Percentiles rank a stretch among this genome's conserved stretches.
Conservation (phyloP, 2,797 vertebrate species). For the Gymnocypris eckloni region DNA sequence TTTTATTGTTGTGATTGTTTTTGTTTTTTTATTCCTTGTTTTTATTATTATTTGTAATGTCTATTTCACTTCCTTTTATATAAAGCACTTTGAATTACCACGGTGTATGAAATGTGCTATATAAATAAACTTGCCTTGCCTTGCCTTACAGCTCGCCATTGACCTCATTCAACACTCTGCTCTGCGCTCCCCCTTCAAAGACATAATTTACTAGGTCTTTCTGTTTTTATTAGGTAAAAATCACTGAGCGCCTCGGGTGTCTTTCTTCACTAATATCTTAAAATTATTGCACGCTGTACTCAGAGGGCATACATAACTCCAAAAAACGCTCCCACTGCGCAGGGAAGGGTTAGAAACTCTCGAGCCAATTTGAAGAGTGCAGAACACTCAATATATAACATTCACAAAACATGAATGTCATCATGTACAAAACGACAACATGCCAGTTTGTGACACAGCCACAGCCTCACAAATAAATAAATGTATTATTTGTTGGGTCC, state of each 20-base stretch:
- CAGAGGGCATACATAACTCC: slow-evolving; percentile 41
- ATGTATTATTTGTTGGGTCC: slow-evolving; percentile 43
- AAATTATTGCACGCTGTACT: slow-evolving; percentile 33
- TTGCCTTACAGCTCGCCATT: slow-evolving; percentile 10
- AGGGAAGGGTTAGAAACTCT: slow-evolving; percentile 7
- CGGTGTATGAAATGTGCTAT: no score
- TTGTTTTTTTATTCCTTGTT: no score
- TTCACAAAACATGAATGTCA: neutral
- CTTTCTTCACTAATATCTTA: slow-evolving; percentile 32
- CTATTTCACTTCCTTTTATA: no score
- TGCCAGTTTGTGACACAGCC: slow-evolving; percentile 1
- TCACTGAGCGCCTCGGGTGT: slow-evolving; percentile 40
- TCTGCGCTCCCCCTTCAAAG: slow-evolving; percentile 49
- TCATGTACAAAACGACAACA: neutral
- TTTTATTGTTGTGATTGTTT: no score
- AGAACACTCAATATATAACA: neutral
- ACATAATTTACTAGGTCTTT: slow-evolving; percentile 54
- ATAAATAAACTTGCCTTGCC: no score
- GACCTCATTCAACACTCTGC: slow-evolving; percentile 51
- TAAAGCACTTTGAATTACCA: no score
- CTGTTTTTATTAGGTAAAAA: slow-evolving; percentile 59
- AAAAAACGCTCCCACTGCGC: neutral
- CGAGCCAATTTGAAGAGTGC: neutral
- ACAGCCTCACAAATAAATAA: neutral
- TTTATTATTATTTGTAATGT: no score